phyloP scores from a whole-genome alignment of 2,888 invertebrate genomes.

The Troides aeacus region DNA sequence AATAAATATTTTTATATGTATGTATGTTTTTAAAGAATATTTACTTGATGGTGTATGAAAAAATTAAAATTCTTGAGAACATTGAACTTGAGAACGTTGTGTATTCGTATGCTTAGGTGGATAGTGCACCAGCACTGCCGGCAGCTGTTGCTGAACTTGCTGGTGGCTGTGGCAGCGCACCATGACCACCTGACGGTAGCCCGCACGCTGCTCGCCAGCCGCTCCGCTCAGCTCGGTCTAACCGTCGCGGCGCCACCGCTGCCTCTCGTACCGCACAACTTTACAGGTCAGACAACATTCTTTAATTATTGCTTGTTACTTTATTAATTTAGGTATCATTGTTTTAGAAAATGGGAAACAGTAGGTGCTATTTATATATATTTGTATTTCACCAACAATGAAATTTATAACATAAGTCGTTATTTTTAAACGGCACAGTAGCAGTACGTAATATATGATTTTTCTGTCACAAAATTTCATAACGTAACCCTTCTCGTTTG shows the following conservation, averaged over 20 bases:
- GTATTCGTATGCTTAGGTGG: slow-evolving; percentile 67
- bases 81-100: background rate
- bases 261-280: slow-evolving; percentile 86
- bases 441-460: background rate
- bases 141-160: slow-evolving; percentile 92
- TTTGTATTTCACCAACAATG: background rate
- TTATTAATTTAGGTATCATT: background rate
- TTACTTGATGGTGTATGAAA: no score
- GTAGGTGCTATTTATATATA: no score
- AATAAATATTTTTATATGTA: no score
- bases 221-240: slow-evolving; percentile 87
- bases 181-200: slow-evolving; percentile 94
- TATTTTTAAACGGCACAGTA: background rate
- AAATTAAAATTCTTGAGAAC: no score
- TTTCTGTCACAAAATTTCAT: background rate
- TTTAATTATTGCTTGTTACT: background rate
- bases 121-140: slow-evolving; percentile 97
- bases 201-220: slow-evolving; percentile 88
- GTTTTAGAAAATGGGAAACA: no score
- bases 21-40: no score
- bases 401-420: background rate
- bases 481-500: background rate
- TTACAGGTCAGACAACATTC: slow-evolving; percentile 81
- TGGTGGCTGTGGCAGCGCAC: slow-evolving; percentile 93
- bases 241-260: slow-evolving; percentile 86